Conservation (phyloP, 2,113 vertebrate genomes). For the Grallaria varia region DNA sequence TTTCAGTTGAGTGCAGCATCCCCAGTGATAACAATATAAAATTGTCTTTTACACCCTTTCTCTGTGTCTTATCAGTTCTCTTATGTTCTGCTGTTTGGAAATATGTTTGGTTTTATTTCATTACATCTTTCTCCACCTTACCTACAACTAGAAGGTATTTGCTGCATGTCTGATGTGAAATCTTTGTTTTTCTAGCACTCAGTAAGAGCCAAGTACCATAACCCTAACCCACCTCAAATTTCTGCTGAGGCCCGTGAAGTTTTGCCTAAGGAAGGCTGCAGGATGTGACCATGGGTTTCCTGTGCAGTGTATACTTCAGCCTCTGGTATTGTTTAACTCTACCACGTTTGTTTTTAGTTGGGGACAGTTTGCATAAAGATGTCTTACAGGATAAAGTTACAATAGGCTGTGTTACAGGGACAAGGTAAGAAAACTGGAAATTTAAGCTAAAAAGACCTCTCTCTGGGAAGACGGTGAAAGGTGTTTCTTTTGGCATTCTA, state of each 20-base stretch:
- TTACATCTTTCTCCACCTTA: not conserved
- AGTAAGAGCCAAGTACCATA: not conserved
- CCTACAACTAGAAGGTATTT: not conserved
- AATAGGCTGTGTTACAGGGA: not conserved
- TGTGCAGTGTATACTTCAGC: fast-evolving
- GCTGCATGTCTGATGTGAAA: not conserved
- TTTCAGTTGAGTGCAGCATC: not conserved
- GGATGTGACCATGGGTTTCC: not conserved
- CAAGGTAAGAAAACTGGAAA: not conserved
- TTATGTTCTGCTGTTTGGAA: not conserved
- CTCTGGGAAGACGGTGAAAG: not conserved
- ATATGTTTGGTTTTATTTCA: not conserved
- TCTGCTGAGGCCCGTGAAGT: not conserved
- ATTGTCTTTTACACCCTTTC: not conserved
- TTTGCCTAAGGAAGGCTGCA: not conserved
- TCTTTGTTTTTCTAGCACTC: not conserved
- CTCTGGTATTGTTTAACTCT: not conserved
- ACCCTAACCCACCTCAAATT: not conserved
- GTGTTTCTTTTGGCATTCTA: not conserved
- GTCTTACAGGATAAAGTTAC: not conserved
- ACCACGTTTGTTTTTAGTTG: not conserved
- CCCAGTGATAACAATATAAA: not conserved
- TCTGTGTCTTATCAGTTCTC: not conserved
- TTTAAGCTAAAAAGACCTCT: not conserved
- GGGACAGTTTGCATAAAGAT: not conserved